Percentiles rank a stretch among this genome's conserved stretches.
phyloP scores from a whole-genome alignment of 2,888 invertebrate species.

The Polyommatus icarus region DNA sequence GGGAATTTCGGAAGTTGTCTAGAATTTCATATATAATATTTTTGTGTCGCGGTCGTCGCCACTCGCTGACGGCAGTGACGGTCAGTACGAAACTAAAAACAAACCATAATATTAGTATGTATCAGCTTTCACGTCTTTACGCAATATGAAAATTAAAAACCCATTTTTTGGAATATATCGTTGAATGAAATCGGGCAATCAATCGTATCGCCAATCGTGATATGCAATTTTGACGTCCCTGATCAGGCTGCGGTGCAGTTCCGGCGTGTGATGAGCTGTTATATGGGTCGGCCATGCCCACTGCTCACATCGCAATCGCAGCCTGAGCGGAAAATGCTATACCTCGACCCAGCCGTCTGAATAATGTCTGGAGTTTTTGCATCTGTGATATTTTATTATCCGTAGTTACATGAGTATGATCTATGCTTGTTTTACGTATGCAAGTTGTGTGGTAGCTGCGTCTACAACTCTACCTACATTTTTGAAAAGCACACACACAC shows the following conservation, averaged over 20 bases:
- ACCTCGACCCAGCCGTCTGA: neutral
- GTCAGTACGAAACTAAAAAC: too few relatives aligned
- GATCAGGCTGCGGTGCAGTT: neutral
- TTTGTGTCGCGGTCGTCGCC: too few relatives aligned
- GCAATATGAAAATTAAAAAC: too few relatives aligned
- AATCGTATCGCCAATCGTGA: neutral
- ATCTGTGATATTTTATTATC: neutral
- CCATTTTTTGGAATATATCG: neutral
- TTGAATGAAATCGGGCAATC: neutral
- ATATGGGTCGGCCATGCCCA: neutral
- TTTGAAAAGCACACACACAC: too few relatives aligned
- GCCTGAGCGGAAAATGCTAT: constrained; percentile 6
- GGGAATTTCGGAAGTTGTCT: too few relatives aligned
- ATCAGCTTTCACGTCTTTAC: too few relatives aligned
- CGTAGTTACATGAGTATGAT: neutral
- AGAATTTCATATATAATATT: too few relatives aligned
- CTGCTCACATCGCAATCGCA: constrained; percentile 2
- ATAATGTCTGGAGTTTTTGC: constrained; percentile 4
- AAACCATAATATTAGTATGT: too few relatives aligned
- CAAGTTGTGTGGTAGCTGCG: neutral
- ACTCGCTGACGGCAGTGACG: too few relatives aligned
- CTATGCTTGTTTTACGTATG: neutral
- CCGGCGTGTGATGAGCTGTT: neutral
- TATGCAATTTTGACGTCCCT: neutral
- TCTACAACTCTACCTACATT: too few relatives aligned